Conservation (phyloP, 1,140 invertebrate species). For the Musca domestica region DNA sequence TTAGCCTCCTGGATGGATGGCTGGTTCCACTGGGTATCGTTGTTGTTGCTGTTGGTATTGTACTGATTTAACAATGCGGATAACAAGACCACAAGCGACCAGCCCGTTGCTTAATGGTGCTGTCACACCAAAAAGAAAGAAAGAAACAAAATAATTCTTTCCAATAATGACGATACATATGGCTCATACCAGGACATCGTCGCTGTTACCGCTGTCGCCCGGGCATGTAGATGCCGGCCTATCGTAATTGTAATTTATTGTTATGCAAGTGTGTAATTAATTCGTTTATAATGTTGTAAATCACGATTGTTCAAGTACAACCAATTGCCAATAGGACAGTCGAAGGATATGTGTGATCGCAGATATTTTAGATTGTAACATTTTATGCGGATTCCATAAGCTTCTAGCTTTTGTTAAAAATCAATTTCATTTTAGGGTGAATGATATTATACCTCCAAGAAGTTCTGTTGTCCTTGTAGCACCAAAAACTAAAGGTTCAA, state of each 20-base stretch:
- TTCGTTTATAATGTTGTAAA: conserved; percentile 12
- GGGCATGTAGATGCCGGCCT: background rate
- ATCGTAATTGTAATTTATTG: conserved; percentile 20
- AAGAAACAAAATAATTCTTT: conserved; percentile 17
- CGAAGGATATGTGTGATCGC: too few species aligned
- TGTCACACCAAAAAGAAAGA: conserved; percentile 7
- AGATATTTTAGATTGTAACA: too few species aligned
- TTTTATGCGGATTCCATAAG: too few species aligned
- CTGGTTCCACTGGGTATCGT: background rate
- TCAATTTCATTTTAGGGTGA: too few species aligned
- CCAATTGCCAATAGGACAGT: too few species aligned
- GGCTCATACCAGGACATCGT: background rate
- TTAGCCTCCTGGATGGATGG: background rate
- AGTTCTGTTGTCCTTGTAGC: too few species aligned
- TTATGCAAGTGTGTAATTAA: conserved; percentile 22
- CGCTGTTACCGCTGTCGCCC: background rate
- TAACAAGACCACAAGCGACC: conserved; percentile 12
- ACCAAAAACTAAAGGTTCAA: too few species aligned
- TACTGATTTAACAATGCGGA: conserved; percentile 15
- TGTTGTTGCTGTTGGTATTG: conserved; percentile 3
- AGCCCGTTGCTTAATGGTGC: conserved; percentile 8
- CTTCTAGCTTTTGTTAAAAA: too few species aligned
- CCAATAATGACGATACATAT: conserved; percentile 1
- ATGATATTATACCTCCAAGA: too few species aligned
- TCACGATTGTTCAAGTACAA: too few species aligned